phyloP scores from a whole-genome alignment of 2,113 vertebrate genomes.

The Rhea americana region DNA sequence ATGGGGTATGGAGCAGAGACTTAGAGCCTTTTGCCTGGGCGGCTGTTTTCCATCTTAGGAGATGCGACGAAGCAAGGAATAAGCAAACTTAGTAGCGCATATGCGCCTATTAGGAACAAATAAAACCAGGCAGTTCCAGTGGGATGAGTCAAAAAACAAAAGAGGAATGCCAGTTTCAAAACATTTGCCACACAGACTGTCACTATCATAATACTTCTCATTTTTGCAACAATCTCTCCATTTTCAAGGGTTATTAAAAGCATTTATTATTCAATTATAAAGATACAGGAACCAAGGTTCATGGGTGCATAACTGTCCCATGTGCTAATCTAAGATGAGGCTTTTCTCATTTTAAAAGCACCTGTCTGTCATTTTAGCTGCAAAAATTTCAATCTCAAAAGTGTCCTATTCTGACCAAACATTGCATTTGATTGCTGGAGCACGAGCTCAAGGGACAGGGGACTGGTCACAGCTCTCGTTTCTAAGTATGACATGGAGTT shows the following conservation, averaged over 20 bases:
- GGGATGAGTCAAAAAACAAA: neutral
- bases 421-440: neutral
- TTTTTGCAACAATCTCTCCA: neutral
- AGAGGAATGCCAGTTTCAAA: neutral
- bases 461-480: neutral
- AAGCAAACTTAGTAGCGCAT: neutral
- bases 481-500: neutral
- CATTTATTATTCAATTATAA: neutral
- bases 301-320: neutral
- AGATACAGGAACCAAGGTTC: neutral
- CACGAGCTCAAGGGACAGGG: neutral
- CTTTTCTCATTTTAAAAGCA: neutral
- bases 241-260: neutral
- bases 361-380: neutral
- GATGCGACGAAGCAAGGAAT: neutral
- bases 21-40: neutral
- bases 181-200: neutral
- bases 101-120: neutral
- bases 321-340: neutral
- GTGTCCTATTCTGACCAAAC: neutral
- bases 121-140: neutral
- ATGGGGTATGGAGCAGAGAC: no score
- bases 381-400: neutral
- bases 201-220: accelerated
- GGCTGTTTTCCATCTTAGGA: neutral